Evolutionary conservation across 1,140 invertebrate genomes (phyloP).

Genomic region (Pantala flavescens): DNA sequence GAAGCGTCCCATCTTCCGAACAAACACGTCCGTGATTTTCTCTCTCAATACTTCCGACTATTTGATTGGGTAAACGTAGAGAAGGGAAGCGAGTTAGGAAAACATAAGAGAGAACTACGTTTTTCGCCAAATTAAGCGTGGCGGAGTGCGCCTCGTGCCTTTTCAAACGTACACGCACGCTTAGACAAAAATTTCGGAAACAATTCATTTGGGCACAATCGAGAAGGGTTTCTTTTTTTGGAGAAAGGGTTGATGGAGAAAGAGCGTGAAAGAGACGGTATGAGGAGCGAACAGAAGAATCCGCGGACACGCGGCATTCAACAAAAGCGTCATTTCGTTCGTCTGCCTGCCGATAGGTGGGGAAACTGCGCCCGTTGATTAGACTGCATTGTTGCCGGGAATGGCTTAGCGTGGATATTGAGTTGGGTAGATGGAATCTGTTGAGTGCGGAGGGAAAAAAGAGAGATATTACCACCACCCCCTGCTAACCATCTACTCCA

Average conservation of each 20-base stretch:
- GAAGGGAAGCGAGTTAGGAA: no score
- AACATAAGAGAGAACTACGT: no score
- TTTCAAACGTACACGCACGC: no score
- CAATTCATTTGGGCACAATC: not conserved
- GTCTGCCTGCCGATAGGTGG: not conserved
- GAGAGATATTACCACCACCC: not conserved
- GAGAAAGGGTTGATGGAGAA: not conserved
- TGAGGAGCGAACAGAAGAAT: not conserved
- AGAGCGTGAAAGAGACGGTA: not conserved
- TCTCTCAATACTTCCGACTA: no score
- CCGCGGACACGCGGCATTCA: not conserved
- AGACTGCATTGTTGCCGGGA: slow-evolving; percentile 3
- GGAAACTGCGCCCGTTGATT: not conserved
- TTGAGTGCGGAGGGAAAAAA: not conserved
- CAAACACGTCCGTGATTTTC: no score
- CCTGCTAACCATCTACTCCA: no score
- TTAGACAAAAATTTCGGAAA: not conserved
- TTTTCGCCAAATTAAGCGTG: no score
- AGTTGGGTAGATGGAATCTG: not conserved
- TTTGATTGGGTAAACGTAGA: no score
- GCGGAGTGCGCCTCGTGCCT: no score
- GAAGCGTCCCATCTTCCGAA: no score
- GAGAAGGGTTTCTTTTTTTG: not conserved
- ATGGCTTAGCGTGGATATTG: not conserved
- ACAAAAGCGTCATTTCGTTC: slow-evolving; percentile 9